A percentile compares a stretch with the other conserved stretches of the same genome.
phyloP scores from a whole-genome alignment of 2,888 invertebrate species.

The Prosopocoilus inquinatus region DNA sequence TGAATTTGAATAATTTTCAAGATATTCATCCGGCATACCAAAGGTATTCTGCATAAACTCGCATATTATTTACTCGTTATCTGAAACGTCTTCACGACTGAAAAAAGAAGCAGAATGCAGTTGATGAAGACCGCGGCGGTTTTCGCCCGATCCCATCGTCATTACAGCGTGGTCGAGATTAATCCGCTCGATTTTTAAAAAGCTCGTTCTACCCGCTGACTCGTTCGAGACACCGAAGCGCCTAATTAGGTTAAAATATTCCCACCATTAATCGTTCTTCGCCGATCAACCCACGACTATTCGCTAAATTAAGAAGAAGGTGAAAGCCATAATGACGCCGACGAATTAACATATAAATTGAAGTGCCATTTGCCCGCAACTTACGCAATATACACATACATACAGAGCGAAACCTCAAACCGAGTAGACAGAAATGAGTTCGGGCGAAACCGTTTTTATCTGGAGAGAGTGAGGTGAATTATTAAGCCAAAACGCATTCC shows the following conservation, averaged over 20 bases:
- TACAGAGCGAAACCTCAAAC: no score
- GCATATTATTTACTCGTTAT: no score
- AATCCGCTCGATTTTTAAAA: neutral
- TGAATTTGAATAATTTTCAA: no score
- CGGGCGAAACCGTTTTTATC: no score
- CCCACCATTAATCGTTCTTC: conserved; percentile 26
- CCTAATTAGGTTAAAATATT: conserved; percentile 30
- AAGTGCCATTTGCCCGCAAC: conserved; percentile 9
- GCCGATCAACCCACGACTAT: neutral
- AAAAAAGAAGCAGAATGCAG: neutral
- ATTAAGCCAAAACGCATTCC: no score
- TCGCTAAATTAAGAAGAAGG: conserved; percentile 9
- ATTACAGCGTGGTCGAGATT: neutral
- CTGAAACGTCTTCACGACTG: no score
- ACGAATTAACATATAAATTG: conserved; percentile 20
- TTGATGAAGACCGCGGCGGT: neutral
- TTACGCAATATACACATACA: neutral
- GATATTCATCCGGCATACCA: no score
- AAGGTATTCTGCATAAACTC: no score
- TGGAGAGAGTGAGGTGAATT: no score
- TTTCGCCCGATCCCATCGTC: neutral
- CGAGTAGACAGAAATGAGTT: no score
- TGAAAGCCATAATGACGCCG: conserved; percentile 14
- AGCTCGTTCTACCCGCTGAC: neutral
- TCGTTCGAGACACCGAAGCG: conserved; percentile 9